Conservation (phyloP, 2,888 invertebrate genomes). For the Erebia aethiops region DNA sequence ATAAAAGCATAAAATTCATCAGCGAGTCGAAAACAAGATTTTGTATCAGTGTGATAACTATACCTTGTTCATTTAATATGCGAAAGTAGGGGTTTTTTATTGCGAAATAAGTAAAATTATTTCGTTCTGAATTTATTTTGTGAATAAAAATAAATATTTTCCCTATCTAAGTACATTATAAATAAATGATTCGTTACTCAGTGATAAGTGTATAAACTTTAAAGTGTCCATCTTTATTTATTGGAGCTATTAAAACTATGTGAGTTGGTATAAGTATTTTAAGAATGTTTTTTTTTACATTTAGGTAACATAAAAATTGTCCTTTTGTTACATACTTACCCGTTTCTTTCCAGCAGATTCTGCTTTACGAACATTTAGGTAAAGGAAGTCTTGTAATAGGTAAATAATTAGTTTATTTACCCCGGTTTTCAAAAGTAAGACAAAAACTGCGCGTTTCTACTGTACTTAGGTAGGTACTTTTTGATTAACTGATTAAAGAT, state of each 20-base stretch:
- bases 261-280: not conserved
- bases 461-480: too few species aligned
- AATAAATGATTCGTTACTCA: not conserved
- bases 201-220: not conserved
- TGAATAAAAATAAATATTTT: too few species aligned
- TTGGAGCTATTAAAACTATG: not conserved
- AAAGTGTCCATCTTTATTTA: not conserved
- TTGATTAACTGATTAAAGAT: too few species aligned
- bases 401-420: too few species aligned
- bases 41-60: slow-evolving; percentile 3
- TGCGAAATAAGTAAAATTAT: not conserved
- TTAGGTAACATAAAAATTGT: not conserved
- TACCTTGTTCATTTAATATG: not conserved
- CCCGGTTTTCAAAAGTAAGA: too few species aligned
- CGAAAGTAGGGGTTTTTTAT: slow-evolving; percentile 2
- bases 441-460: too few species aligned
- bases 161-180: too few species aligned
- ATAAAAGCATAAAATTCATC: slow-evolving; percentile 20
- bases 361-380: too few species aligned
- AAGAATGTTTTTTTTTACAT: not conserved
- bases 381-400: too few species aligned
- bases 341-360: too few species aligned
- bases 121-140: not conserved
- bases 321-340: too few species aligned
- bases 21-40: slow-evolving; percentile 2